A percentile compares a stretch with the other conserved stretches of the same genome.
Conservation (phyloP, 2,888 invertebrate genomes). For the Elmis aenea region DNA sequence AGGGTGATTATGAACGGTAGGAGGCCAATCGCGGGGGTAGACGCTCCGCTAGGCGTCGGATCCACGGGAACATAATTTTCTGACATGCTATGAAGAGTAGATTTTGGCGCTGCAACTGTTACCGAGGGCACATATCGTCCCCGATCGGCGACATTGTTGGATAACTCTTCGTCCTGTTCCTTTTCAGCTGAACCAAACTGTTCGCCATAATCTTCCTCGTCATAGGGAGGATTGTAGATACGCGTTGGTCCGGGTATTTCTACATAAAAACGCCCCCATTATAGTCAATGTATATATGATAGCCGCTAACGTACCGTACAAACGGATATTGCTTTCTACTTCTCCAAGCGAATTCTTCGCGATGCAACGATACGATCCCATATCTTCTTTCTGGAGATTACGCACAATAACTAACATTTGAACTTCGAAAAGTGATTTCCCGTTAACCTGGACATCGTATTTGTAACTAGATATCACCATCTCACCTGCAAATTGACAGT, state of each 20-base stretch:
- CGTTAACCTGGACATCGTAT: slow-evolving; percentile 68
- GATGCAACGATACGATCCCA: slow-evolving; percentile 79
- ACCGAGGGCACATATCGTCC: slow-evolving; percentile 18
- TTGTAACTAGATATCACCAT: slow-evolving; percentile 80
- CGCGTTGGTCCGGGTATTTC: slow-evolving; percentile 72
- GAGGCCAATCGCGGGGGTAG: slow-evolving; percentile 6
- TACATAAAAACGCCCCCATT: no score
- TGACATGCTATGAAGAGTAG: slow-evolving; percentile 21
- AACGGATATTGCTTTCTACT: slow-evolving; percentile 79
- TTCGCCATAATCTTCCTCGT: slow-evolving; percentile 56
- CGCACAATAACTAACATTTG: slow-evolving; percentile 76
- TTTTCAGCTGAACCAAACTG: slow-evolving; percentile 69
- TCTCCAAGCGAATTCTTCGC: slow-evolving; percentile 85
- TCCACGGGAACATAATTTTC: slow-evolving; percentile 36
- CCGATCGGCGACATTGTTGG: slow-evolving; percentile 38
- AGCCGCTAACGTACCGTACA: slow-evolving; percentile 77
- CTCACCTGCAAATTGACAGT: slow-evolving; percentile 59
- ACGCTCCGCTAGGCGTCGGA: slow-evolving; percentile 25
- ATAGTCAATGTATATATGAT: not conserved
- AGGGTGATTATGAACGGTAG: slow-evolving; percentile 24
- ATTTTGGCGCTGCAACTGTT: slow-evolving; percentile 21
- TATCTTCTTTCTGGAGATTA: slow-evolving; percentile 66
- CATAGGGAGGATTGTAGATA: slow-evolving; percentile 49
- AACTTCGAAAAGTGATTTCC: slow-evolving; percentile 73
- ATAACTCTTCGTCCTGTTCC: slow-evolving; percentile 58